A percentile compares a stretch with the other conserved stretches of the same genome.
Conservation (phyloP, 2,888 invertebrate species). For the Ligdia adustata region DNA sequence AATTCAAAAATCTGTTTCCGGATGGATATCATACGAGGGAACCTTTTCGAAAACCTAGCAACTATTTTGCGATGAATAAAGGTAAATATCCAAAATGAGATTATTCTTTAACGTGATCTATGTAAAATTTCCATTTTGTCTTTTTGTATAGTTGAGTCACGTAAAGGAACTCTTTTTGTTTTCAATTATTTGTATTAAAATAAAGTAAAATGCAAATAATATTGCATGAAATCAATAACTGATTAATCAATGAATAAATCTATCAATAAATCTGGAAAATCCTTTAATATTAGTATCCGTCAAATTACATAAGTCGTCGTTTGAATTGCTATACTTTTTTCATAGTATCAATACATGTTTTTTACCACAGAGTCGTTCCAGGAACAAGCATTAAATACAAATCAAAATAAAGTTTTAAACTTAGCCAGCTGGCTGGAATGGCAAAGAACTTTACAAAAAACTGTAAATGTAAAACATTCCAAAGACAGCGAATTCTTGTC, state of each 20-base stretch:
- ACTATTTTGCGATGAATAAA: constrained; percentile 58
- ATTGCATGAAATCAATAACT: too few species aligned
- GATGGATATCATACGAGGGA: constrained; percentile 45
- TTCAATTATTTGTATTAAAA: too few species aligned
- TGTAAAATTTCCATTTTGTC: too few species aligned
- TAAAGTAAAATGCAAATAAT: too few species aligned
- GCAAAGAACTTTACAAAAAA: constrained; percentile 74
- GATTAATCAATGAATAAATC: too few species aligned
- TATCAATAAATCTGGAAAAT: too few species aligned
- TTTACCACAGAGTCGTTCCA: constrained; percentile 13
- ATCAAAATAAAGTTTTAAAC: constrained; percentile 44
- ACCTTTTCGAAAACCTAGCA: constrained; percentile 42
- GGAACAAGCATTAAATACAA: constrained; percentile 39
- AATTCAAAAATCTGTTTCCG: constrained; percentile 59
- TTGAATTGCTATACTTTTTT: not conserved
- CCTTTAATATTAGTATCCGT: too few species aligned
- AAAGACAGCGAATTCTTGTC: constrained; percentile 68
- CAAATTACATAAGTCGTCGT: too few species aligned
- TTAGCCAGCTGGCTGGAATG: constrained; percentile 73
- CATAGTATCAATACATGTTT: constrained; percentile 1
- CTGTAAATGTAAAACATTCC: constrained; percentile 73
- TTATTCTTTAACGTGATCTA: too few species aligned
- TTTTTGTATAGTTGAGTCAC: too few species aligned
- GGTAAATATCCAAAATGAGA: constrained; percentile 42
- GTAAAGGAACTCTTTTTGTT: too few species aligned